These are phyloP conservation scores for Lophochroa leadbeateri DNA, from an alignment of 2,113 vertebrate genomes.

Conservation along the genomic window DNA sequence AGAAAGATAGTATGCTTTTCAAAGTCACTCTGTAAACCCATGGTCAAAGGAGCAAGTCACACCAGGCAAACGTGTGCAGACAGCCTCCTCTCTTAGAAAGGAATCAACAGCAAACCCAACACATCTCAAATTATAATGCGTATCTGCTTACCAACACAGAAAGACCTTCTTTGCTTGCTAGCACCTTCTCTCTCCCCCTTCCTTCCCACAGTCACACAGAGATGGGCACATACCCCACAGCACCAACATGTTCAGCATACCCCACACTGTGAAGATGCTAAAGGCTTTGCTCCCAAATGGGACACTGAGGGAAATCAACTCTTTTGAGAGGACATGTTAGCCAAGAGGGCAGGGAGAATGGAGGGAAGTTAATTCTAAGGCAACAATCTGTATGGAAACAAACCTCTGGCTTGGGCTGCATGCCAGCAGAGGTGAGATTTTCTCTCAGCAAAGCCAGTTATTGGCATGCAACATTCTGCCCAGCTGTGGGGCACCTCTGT, in stretches of 20 bases:
- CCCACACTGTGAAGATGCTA: background rate
- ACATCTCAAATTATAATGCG: background rate
- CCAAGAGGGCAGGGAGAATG: background rate
- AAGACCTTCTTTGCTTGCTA: background rate
- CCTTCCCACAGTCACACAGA: background rate
- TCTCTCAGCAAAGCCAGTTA: background rate
- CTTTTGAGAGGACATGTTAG: background rate
- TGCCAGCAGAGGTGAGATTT: background rate
- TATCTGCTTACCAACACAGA: background rate
- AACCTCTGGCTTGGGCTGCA: background rate
- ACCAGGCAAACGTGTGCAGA: background rate
- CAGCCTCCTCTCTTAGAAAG: background rate
- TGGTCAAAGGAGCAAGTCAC: background rate
- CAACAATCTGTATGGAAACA: background rate
- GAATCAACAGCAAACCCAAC: background rate
- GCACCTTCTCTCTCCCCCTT: background rate
- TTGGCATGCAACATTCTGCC: background rate
- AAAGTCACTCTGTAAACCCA: background rate
- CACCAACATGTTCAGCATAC: background rate
- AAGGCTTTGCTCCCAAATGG: background rate
- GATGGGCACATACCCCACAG: rapidly evolving
- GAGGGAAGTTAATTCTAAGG: background rate
- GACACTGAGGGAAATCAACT: background rate
- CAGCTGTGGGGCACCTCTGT: background rate
- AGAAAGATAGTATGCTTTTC: background rate